Conservation (phyloP, 2,888 invertebrate species). For the Empis livida region DNA sequence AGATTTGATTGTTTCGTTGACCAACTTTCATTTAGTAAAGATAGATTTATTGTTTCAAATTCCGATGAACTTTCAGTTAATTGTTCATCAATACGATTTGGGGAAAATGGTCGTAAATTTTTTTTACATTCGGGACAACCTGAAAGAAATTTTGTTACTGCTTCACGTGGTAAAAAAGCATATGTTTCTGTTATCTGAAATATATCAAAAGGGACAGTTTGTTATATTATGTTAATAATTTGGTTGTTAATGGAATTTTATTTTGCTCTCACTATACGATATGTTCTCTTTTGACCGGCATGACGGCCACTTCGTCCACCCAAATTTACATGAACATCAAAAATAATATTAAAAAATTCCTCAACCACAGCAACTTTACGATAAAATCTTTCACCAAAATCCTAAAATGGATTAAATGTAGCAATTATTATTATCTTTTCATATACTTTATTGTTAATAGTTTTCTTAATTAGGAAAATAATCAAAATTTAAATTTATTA, state of each 20-base stretch:
- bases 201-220: no score
- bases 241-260: no score
- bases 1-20: conserved; percentile 19
- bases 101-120: conserved; percentile 31
- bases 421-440: no score
- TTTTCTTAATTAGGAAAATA: no score
- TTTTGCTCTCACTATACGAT: conserved; percentile 73
- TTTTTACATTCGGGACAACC: conserved; percentile 78
- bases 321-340: conserved; percentile 86
- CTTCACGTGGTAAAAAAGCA: conserved; percentile 90
- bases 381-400: conserved; percentile 63
- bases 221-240: no score
- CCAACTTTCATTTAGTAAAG: conserved; percentile 30
- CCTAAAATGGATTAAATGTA: no score
- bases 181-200: conserved; percentile 91
- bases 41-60: conserved; percentile 27
- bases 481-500: no score
- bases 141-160: conserved; percentile 89
- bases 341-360: conserved; percentile 94
- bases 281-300: conserved; percentile 94
- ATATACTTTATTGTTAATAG: no score
- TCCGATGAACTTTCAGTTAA: conserved; percentile 33
- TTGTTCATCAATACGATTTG: conserved; percentile 23
- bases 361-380: conserved; percentile 94
- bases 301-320: conserved; percentile 88